A percentile compares a stretch with the other conserved stretches of the same genome.
phyloP scores from a whole-genome alignment of 2,797 vertebrate genomes.

The Petrocephalus schoutedeni region DNA sequence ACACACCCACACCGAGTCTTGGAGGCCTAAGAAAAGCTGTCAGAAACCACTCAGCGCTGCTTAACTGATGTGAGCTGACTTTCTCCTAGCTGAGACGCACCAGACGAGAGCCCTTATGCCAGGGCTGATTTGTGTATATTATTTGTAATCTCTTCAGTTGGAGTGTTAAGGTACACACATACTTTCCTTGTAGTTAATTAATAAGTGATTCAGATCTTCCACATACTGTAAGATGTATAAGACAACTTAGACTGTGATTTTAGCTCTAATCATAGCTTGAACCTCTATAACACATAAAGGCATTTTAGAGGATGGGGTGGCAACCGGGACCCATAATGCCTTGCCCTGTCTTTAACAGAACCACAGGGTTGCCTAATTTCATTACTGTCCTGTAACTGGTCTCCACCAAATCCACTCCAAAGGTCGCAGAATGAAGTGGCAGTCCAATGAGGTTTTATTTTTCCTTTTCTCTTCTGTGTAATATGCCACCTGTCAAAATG shows the following conservation, averaged over 20 bases:
- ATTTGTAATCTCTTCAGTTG: neutral
- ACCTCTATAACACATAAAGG: neutral
- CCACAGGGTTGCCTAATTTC: neutral
- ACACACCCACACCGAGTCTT: neutral
- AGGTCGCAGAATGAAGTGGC: neutral
- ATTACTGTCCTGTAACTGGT: neutral
- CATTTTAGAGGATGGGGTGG: neutral
- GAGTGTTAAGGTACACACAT: neutral
- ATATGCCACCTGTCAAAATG: neutral
- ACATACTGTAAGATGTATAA: neutral
- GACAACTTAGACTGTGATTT: neutral
- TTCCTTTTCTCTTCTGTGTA: neutral
- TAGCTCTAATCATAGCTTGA: neutral
- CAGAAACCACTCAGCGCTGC: neutral
- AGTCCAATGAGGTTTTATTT: neutral
- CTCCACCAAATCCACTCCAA: neutral
- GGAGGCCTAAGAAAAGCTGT: neutral
- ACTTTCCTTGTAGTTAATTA: neutral
- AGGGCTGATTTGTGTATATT: neutral
- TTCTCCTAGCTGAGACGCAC: neutral
- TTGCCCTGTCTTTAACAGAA: neutral
- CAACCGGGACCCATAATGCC: neutral
- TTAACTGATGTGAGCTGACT: neutral
- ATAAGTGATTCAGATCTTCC: neutral
- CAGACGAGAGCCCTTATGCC: neutral